Base-by-base conservation (phyloP, 1,140 invertebrate species). In the Solenopsis invicta region DNA sequence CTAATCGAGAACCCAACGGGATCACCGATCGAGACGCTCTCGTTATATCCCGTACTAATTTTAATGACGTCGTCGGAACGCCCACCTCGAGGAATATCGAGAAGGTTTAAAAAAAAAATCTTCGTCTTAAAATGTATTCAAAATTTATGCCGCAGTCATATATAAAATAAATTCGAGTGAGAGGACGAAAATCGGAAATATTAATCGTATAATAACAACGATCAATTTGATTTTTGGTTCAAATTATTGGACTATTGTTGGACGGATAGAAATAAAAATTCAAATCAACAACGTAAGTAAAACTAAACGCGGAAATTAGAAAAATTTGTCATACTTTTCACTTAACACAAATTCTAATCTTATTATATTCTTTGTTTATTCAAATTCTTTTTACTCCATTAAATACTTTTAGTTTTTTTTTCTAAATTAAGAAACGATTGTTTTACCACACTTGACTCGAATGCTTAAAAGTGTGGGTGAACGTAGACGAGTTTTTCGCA, bases 31-130 rank as follows among this genome's bases (percentile, higher is more conserved):
- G 80, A 84, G 69, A 75, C 29, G 48, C n/a, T 75, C 69, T 75
- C 80, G 50, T 82, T 82, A 82, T 61, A 82, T 61, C 18, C 69
- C n/a, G 41, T 45, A 69, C 69, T 84, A 84, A 84, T 84, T 84
- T 84, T 84, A 84, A 84, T 84, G 69, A 84, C 69, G 52, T 69
- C 24, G 69, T 75, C 24, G 67, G 41, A 54, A 72, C 67, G 66
- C 4, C n/a, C 52, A 12, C 54, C 13, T 24, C 29, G 41, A 37
- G 9, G 48, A 67, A 67, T 67, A 34, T 29, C 8, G 41, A 29
- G 24, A 34, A 8, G 41, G n/a, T 45, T 84, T 75, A n/a, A 75
- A 84, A 66, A 66, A 66, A 67, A 81, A 80, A 71, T 61, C 24
- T 61, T 16, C 13, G 54, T 61, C 13, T 75, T 48, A 75, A 84